Evolutionary conservation across 2,888 invertebrate genomes (phyloP).

Genomic region (Ariolimax columbianus): DNA sequence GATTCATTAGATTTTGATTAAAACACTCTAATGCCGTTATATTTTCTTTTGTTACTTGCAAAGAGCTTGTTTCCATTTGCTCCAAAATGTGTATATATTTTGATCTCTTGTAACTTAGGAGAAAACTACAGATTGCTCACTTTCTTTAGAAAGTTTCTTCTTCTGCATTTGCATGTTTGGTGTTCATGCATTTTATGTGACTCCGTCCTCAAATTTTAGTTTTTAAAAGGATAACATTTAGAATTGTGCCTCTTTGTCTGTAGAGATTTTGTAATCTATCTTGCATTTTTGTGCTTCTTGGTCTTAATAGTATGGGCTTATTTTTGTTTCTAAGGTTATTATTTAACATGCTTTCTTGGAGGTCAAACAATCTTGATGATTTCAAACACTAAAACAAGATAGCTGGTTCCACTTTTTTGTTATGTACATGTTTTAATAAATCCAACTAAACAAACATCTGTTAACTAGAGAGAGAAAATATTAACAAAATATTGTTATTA

Average conservation of each 20-base stretch:
- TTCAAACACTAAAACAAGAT: neutral
- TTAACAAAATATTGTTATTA: neutral
- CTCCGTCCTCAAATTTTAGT: too few species aligned
- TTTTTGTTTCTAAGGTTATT: neutral
- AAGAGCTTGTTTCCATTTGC: neutral
- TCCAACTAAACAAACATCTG: neutral
- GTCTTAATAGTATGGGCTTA: neutral
- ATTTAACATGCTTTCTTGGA: constrained; percentile 25
- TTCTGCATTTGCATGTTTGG: neutral
- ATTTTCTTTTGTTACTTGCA: neutral
- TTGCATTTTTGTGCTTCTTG: neutral
- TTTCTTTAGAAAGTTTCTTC: neutral
- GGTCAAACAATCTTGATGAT: constrained; percentile 45
- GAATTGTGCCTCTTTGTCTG: neutral
- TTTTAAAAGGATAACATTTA: too few species aligned
- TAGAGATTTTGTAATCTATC: neutral
- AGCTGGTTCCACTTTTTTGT: neutral
- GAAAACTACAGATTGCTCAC: neutral
- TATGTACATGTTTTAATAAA: neutral
- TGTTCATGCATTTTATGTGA: too few species aligned
- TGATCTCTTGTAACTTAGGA: neutral
- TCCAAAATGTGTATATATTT: neutral
- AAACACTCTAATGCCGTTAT: neutral
- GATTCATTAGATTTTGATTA: neutral
- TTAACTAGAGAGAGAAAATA: neutral